Conservation (phyloP, 2,113 vertebrate genomes). For the Proterorhinus semilunaris region DNA sequence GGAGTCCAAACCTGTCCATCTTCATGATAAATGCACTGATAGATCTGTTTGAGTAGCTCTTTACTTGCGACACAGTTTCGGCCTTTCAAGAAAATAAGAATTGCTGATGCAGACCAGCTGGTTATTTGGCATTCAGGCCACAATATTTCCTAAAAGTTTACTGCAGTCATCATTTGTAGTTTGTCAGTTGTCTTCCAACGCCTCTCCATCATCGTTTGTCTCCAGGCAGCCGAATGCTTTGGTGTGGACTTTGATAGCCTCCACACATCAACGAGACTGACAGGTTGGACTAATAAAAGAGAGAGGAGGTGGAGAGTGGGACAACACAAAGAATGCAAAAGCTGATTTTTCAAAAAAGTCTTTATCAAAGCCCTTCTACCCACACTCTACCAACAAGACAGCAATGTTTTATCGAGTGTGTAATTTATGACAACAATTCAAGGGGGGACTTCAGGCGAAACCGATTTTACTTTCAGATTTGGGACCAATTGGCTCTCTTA, state of each 20-base stretch:
- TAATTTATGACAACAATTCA: neutral
- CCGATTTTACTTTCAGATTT: too few relatives aligned
- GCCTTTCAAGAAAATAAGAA: too few relatives aligned
- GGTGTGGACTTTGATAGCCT: neutral
- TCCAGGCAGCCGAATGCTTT: neutral
- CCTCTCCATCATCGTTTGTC: neutral
- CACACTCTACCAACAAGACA: neutral
- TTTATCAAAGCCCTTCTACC: neutral
- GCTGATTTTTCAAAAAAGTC: neutral
- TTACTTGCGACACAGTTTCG: too few relatives aligned
- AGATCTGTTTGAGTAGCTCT: too few relatives aligned
- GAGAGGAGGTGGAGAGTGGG: neutral
- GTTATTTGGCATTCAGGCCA: too few relatives aligned
- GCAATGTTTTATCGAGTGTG: neutral
- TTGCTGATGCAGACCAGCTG: too few relatives aligned
- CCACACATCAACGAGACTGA: neutral
- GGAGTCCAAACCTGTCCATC: too few relatives aligned
- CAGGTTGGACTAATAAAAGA: constrained; percentile 7
- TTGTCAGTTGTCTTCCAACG: neutral
- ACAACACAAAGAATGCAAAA: neutral
- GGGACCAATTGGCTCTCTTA: too few relatives aligned
- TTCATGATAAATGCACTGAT: too few relatives aligned
- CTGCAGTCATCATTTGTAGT: neutral
- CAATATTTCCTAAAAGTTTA: neutral
- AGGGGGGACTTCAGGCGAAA: neutral